A percentile compares a stretch with the other conserved stretches of the same genome.
phyloP scores from a whole-genome alignment of 2,888 invertebrate species.

The Hirtodrosophila duncani region DNA sequence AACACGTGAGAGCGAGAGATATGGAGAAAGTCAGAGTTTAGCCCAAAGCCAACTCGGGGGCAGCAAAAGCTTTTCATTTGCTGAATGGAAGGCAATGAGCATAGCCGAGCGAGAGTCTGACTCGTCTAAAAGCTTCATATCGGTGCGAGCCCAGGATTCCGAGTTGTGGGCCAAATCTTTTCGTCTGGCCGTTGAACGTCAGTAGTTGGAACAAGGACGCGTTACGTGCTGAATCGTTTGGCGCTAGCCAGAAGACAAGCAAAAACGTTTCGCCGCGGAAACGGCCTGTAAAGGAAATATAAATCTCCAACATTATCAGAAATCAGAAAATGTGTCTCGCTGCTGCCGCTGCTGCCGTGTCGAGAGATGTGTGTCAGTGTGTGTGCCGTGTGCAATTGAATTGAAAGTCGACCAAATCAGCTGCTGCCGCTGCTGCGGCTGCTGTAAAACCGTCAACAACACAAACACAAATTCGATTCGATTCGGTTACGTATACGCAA shows the following conservation, averaged over 20 bases:
- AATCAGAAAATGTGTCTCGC: slow-evolving; percentile 19
- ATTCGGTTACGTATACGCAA: slow-evolving; percentile 57
- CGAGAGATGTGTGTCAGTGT: background rate
- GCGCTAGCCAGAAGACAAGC: slow-evolving; percentile 31
- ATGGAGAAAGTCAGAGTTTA: slow-evolving; percentile 4
- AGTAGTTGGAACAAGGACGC: slow-evolving; percentile 78
- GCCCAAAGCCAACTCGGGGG: too few species aligned
- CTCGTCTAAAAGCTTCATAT: slow-evolving; percentile 40
- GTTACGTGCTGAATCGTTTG: slow-evolving; percentile 68
- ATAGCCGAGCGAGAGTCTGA: slow-evolving; percentile 3
- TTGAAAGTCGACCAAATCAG: slow-evolving; percentile 35
- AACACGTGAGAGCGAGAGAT: slow-evolving; percentile 8
- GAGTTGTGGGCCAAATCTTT: slow-evolving; percentile 49
- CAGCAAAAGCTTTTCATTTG: slow-evolving; percentile 36
- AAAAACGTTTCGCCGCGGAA: slow-evolving; percentile 26
- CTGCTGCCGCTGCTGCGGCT: slow-evolving; percentile 14
- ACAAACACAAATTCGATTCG: slow-evolving; percentile 20
- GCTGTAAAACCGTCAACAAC: too few species aligned
- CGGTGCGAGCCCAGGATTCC: slow-evolving; percentile 73
- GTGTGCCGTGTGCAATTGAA: slow-evolving; percentile 8
- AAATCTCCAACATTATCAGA: slow-evolving; percentile 2
- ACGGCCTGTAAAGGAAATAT: slow-evolving; percentile 11
- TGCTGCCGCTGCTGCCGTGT: slow-evolving; percentile 4
- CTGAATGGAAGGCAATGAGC: slow-evolving; percentile 55
- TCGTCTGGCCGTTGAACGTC: slow-evolving; percentile 59